Conservation (phyloP, 2,888 invertebrate genomes). For the Steromphala cineraria region DNA sequence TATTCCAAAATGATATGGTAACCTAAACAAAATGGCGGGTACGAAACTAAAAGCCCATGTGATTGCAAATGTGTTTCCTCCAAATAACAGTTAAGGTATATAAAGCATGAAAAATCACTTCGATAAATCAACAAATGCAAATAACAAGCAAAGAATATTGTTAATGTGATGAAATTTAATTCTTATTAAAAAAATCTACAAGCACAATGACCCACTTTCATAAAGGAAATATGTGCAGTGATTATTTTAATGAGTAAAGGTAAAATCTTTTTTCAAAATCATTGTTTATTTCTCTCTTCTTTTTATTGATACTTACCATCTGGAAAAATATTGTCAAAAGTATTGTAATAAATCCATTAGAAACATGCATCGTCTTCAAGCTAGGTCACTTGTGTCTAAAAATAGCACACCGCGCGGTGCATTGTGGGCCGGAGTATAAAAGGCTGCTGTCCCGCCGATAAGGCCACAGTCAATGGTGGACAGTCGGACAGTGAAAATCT, state of each 20-base stretch:
- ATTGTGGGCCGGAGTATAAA: conserved; percentile 43
- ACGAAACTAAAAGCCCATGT: neutral
- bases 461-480: conserved; percentile 38
- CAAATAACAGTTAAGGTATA: too few relatives aligned
- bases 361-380: neutral
- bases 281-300: neutral
- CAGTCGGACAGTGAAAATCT: conserved; percentile 23
- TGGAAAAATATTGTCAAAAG: neutral
- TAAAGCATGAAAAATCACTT: too few relatives aligned
- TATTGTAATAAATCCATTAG: neutral
- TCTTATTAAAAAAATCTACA: too few relatives aligned
- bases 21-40: neutral
- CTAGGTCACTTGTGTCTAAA: neutral
- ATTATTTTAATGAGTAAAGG: too few relatives aligned
- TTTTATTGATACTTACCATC: neutral
- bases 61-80: too few relatives aligned
- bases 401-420: conserved; percentile 29
- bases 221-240: too few relatives aligned
- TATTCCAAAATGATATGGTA: too few relatives aligned
- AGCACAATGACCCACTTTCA: too few relatives aligned
- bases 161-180: too few relatives aligned
- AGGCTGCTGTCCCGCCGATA: conserved; percentile 28
- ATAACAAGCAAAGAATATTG: too few relatives aligned
- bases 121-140: too few relatives aligned
- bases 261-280: neutral